Base-by-base conservation (phyloP, 1,140 invertebrate species). In the Anthonomus grandis region DNA sequence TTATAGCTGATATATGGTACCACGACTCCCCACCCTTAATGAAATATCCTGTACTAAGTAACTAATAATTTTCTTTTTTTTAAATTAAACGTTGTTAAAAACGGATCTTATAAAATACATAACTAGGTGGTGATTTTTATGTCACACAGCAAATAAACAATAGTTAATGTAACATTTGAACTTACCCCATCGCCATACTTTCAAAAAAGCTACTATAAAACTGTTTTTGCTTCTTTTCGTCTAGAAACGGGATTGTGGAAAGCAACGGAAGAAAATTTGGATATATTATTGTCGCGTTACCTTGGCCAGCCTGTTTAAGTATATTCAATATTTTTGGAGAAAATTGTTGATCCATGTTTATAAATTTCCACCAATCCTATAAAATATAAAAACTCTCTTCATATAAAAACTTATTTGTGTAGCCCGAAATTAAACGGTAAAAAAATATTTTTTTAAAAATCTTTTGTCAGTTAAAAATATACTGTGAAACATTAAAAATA, bases 221-320 rank as follows among this genome's bases (percentile, higher is more conserved):
- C 34, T 75, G 72, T n/a, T 75, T 67, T 19, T 76, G 70, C 17
- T 46, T 57, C 4, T 56, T 41, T 50, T 81, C 73, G 12, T 79
- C 64, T 10, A 79, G 68, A 24, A 81, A 70, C n/a, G 84, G 81
- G 41, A 91, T 75, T 62, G 86, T 80, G 38, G 85, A 86, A 1
- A 91, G 62, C 34, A 91, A 79, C 4, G 89, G 87, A 13, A 92
- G 68, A 17, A 91, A 67, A 72, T 86, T 85, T 8, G 88, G 88
- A 67, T 81, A 88, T 60, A 91, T 80, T 3, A 81, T 74, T 50
- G 72, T 72, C 8, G 86, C 86, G 75, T 84, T 88, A 41, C 84
- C 84, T 64, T 81, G 74, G 3, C 85, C 87, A 23, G 83, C 87
- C 65, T 79, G 80, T 65, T 79, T 78, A 24, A 92, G 65, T 22